Base-by-base conservation (phyloP, 2,797 vertebrate genomes). In the Chromobotia macracanthus region DNA sequence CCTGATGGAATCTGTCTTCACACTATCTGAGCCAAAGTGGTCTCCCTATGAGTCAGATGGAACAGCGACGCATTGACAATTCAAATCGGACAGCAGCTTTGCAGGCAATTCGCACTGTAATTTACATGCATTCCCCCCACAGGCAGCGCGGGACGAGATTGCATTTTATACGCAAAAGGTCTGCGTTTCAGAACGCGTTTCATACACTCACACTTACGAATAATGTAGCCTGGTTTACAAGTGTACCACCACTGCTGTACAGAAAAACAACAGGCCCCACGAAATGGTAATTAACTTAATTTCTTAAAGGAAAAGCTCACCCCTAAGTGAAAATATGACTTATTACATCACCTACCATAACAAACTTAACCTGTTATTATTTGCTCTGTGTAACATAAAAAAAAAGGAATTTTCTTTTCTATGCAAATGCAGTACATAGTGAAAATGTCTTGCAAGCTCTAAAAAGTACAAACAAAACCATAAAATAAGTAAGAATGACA, bases 1-100 rank as follows among this genome's bases (percentile, higher is more conserved):
- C 84, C 89, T 94, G 94, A 95, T 96, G 92, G 91, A 93, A 94
- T 96, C 93, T 95, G 95, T 93, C 94, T 94, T 89, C 83, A 90
- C 91, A 92, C 92, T 94, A 89, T 92, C 92, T 69, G 84, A 92
- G 91, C 90, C 92, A 90, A 89, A 89, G 89, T 70, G 86, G 68
- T 90, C 91, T 90, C 80, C 3, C 83, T 88, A 88, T 71, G 90
- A 87, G 86, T 83, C 89, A 88, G 89, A 92, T 85, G 85, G 86
- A 87, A 83, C 64, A 56, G 81, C 79, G 84, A 83, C 74, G 58
- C 88, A 90, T 89, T 89, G 90, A 91, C 89, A 89, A 90, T 91
- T 92, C 81, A 90, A 92, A 89, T 85, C 56, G 87, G 87, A 87
- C 86, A 71, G 88, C 80, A 84, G 86, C 89, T 89, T 85, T 88